Conservation (phyloP, 2,113 vertebrate genomes). For the Loxodonta africana region DNA sequence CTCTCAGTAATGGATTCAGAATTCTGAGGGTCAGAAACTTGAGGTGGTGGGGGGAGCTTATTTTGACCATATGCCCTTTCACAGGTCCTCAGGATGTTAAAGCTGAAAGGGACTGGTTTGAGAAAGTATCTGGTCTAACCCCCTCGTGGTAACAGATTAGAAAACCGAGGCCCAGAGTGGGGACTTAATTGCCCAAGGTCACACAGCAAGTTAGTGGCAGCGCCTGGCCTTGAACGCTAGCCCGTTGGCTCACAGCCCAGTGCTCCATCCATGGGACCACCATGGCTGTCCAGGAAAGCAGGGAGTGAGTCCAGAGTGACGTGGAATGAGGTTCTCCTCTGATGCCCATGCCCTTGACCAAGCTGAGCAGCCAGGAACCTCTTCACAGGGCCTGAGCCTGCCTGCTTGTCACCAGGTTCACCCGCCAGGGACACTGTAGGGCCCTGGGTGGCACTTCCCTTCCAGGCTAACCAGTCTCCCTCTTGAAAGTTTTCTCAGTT, state of each 20-base stretch:
- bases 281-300: not conserved
- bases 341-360: not conserved
- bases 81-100: not conserved
- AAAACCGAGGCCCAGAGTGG: constrained; percentile 75
- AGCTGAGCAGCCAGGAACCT: constrained; percentile 44
- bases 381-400: not conserved
- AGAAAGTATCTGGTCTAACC: constrained; percentile 24
- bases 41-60: constrained; percentile 39
- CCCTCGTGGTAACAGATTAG: not conserved
- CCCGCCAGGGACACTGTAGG: not conserved
- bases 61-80: not conserved
- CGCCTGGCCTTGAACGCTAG: constrained; percentile 49
- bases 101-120: constrained; percentile 39
- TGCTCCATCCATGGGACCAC: not conserved
- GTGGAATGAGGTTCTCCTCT: constrained; percentile 14
- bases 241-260: constrained; percentile 55
- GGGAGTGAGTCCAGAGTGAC: constrained; percentile 18
- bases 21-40: not conserved
- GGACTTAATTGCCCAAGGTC: constrained; percentile 71
- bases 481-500: constrained; percentile 4
- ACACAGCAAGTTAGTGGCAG: constrained; percentile 73
- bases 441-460: not conserved
- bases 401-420: not conserved
- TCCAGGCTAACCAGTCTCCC: not conserved
- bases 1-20: not conserved